These are phyloP conservation scores for Piaya cayana DNA, from an alignment of 2,113 vertebrate genomes.

Conservation along the genomic window DNA sequence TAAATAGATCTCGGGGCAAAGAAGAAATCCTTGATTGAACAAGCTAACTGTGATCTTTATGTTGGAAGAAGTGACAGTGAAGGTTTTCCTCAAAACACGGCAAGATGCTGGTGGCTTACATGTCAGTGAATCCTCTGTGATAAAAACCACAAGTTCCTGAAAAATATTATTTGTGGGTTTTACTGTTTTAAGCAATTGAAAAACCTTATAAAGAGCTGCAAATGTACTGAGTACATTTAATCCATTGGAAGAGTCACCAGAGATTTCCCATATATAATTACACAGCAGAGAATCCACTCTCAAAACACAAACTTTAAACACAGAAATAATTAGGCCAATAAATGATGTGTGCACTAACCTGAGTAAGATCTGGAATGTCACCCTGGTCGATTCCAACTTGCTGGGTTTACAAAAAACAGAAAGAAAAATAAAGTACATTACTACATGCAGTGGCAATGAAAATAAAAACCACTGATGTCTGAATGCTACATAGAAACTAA, in stretches of 20 bases:
- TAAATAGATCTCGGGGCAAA: not conserved
- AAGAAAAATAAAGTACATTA: conserved; percentile 22
- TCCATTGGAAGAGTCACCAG: not conserved
- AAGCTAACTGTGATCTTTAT: not conserved
- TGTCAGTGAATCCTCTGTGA: not conserved
- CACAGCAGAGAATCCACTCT: conserved; percentile 8
- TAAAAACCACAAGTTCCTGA: not conserved
- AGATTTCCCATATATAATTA: not conserved
- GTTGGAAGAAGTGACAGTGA: not conserved
- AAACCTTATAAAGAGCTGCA: not conserved
- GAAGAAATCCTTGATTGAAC: not conserved
- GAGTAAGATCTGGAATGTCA: conserved; percentile 91
- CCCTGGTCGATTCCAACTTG: conserved; percentile 94
- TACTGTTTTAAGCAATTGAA: not conserved
- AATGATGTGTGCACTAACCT: conserved; percentile 88
- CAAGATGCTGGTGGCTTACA: not conserved
- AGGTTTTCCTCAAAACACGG: not conserved
- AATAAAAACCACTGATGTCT: not conserved
- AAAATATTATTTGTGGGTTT: not conserved
- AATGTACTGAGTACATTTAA: not conserved
- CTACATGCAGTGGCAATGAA: conserved; percentile 38
- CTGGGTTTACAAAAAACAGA: conserved; percentile 84
- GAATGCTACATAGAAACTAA: conserved; percentile 17
- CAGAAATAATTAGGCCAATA: conserved; percentile 57
- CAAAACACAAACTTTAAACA: not conserved